Evolutionary conservation across 30 jellyfish, hydroid and myxozoan genomes (phyloP).

Genomic region (Sanderia malayensis): DNA sequence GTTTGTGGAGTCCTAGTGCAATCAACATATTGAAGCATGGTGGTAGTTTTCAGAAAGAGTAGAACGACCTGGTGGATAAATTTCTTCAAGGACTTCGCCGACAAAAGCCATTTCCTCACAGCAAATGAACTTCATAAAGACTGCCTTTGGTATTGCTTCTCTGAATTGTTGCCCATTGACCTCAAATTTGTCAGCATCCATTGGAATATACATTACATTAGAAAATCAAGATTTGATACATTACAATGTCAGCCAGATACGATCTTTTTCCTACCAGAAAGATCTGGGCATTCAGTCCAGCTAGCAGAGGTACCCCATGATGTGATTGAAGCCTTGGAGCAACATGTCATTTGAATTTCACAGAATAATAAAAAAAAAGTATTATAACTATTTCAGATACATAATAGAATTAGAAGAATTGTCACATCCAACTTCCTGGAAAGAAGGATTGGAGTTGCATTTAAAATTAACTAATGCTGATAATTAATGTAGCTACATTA

Average conservation of each 20-base stretch:
- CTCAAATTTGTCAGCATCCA: not conserved
- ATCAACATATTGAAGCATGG: too few relatives aligned
- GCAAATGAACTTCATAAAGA: not conserved
- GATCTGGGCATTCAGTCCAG: not conserved
- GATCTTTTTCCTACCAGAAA: not conserved
- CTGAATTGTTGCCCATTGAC: not conserved
- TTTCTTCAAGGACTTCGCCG: too few relatives aligned
- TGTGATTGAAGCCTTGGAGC: too few relatives aligned
- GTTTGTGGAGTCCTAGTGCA: too few relatives aligned
- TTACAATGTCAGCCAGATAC: not conserved
- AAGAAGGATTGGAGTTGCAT: not conserved
- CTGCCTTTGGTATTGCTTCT: not conserved
- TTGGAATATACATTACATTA: not conserved
- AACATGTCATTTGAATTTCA: too few relatives aligned
- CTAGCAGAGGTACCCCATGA: too few relatives aligned
- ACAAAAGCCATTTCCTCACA: too few relatives aligned
- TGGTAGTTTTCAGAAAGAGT: too few relatives aligned
- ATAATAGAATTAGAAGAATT: too few relatives aligned
- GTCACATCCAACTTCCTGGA: not conserved
- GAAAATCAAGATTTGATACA: not conserved
- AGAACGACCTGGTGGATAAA: too few relatives aligned
- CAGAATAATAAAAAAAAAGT: too few relatives aligned
- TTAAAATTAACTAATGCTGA: not conserved
- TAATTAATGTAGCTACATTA: not conserved
- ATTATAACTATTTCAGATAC: not conserved